Base-by-base conservation (phyloP, 2,797 vertebrate species). In the Sebastes matsubarae region DNA sequence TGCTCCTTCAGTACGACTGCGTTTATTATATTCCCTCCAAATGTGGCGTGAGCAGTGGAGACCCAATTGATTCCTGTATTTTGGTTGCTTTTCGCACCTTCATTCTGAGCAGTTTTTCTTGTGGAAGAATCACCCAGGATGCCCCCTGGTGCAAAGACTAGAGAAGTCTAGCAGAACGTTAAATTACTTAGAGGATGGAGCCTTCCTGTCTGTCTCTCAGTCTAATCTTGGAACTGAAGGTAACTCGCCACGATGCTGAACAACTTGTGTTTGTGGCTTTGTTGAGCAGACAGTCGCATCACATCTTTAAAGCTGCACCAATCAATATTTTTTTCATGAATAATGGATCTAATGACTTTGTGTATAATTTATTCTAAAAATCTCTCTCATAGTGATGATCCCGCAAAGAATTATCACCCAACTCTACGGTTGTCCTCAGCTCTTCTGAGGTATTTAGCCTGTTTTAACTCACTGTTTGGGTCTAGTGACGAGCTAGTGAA, bases 121-220 rank as follows among this genome's bases (percentile, higher is more conserved):
- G 14, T 34, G 46, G 80, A 65, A 36, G 61, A 70, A 52, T 67
- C 57, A 42, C 36, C 70, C 60, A 55, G 54, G 59, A 83, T 64
- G 29, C 64, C 54, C 32, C 46, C 36, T 36, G 66, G 59, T 50
- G 64, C 32, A 46, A 54, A 65, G 54, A 57, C 60, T 74, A 22
- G 42, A 72, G 2, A 30, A 16, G 29, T 61, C 68, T 16, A 29
- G 59, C 63, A 38, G 67, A 50, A 22, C 34, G 8, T 32, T 63
- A 24, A 25, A 75, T 75, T 55, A 38, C 57, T 58, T 20, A 52
- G 50, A 52, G 4, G 50, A 30, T 2, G 13, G 14, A 46, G 30
- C 12, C 29, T 25, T 66, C 59, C 14, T 30, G 29, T 55, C 20
- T 29, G 36, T 24, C 34, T 59, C 27, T 64, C n/a, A 67, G 50